Base-by-base conservation (phyloP, 2,888 invertebrate species). In the Drosophila flavopinicola region DNA sequence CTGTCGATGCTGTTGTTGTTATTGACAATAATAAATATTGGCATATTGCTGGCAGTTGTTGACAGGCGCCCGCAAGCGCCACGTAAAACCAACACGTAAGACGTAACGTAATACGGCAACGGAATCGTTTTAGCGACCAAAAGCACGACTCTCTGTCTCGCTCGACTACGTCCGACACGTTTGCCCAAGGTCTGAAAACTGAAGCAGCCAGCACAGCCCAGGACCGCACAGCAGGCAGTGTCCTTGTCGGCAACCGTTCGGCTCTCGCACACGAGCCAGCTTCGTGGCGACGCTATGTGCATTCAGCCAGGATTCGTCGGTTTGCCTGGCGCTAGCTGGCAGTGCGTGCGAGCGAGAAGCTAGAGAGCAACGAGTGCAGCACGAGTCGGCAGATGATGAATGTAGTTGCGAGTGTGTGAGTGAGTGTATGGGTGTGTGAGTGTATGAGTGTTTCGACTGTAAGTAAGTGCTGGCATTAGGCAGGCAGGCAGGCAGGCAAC, bases 131-230 rank as follows among this genome's bases (percentile, higher is more conserved):
- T n/a, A n/a, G 37, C 52, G 37, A 52, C 58, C 51, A 45, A 27
- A 27, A 47, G 2, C 32, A 61, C 51, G 61, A 56, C 15, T 42
- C 44, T 42, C 29, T 44, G 61, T 52, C 15, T 42, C 44, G 27
- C 29, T 44, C 69, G 49, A 54, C 42, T 30, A 80, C 87, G 79
- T 87, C 83, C 88, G 88, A 83, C 83, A 82, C 87, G 87, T 80
- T 85, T 78, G 89, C 74, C 89, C 85, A 89, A 86, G 85, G 80
- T 88, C 78, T 85, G 87, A 78, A 78, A 83, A 89, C 89, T 89
- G 83, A 89, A 85, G 29, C 58, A 30, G 20, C 4, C 44, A 48
- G 44, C n/a, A n/a, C n/a, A n/a, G n/a, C n/a, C n/a, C n/a, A n/a
- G n/a, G n/a, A 51, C 30, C 56, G 44, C 63, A 39, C 17, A 60